Conservation (phyloP, 1,140 invertebrate species). For the Zaprionus inermis region DNA sequence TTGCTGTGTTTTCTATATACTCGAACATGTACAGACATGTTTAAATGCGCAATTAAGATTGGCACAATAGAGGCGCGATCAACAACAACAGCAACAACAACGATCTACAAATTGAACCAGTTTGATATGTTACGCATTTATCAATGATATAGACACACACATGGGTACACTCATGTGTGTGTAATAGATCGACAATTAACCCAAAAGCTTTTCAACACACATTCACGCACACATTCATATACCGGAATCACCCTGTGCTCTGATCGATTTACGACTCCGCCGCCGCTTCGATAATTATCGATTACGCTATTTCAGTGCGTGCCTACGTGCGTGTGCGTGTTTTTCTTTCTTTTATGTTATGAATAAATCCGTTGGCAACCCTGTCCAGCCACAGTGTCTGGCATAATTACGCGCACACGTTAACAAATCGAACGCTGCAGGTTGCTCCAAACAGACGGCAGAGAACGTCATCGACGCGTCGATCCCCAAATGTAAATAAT, state of each 20-base stretch:
- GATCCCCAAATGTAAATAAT: conserved; percentile 62
- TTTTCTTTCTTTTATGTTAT: too few species aligned
- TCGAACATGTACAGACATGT: conserved; percentile 44
- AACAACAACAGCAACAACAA: conserved; percentile 43
- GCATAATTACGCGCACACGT: conserved; percentile 64
- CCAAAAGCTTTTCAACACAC: conserved; percentile 25
- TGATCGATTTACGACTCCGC: conserved; percentile 26
- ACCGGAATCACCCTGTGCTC: conserved; percentile 34
- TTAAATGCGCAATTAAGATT: conserved; percentile 82
- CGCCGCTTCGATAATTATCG: conserved; percentile 32
- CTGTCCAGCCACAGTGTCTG: conserved; percentile 60
- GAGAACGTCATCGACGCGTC: conserved; percentile 57
- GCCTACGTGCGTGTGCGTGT: background rate
- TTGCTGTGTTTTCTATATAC: conserved; percentile 38
- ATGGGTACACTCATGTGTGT: background rate
- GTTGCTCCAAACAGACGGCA: conserved; percentile 6
- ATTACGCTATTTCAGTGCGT: conserved; percentile 9
- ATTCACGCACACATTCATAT: too few species aligned
- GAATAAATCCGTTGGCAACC: conserved; percentile 26
- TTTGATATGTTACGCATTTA: conserved; percentile 79
- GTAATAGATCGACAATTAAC: conserved; percentile 15
- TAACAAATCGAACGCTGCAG: background rate
- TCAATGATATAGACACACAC: conserved; percentile 39
- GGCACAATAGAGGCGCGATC: conserved; percentile 57
- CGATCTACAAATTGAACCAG: conserved; percentile 76